Conservation (phyloP, 2,113 vertebrate genomes). For the Macroglossus sobrinus region DNA sequence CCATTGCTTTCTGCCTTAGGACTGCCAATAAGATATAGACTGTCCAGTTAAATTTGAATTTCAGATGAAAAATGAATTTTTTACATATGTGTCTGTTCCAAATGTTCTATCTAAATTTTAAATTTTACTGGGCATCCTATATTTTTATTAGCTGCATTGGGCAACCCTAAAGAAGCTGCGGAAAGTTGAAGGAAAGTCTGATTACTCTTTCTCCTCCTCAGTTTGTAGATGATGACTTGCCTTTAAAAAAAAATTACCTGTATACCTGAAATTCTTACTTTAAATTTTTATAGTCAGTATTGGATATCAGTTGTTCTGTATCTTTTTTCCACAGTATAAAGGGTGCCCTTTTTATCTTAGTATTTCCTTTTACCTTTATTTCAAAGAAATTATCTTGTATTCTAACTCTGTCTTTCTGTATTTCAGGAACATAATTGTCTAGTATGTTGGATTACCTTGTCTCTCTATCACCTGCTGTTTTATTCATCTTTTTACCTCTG, state of each 20-base stretch:
- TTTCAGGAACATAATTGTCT: neutral
- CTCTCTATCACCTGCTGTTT: neutral
- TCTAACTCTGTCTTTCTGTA: neutral
- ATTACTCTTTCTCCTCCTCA: neutral
- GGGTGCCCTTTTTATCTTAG: neutral
- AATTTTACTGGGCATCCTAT: neutral
- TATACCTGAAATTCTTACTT: neutral
- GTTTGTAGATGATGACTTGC: neutral
- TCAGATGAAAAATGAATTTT: neutral
- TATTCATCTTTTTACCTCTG: neutral
- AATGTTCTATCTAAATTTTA: neutral
- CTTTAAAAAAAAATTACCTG: too few relatives aligned
- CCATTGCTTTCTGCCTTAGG: neutral
- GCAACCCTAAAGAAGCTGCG: neutral
- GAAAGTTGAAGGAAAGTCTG: neutral
- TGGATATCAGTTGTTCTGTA: neutral
- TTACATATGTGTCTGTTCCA: neutral
- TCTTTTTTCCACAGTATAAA: neutral
- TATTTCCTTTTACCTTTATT: slow-evolving; percentile 20
- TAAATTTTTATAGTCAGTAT: neutral
- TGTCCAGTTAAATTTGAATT: neutral
- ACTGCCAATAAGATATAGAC: neutral
- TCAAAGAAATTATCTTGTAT: neutral
- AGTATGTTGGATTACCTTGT: neutral
- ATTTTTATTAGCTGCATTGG: slow-evolving; percentile 7